Base-by-base conservation (phyloP, 1,140 invertebrate genomes). In the Chironomus striatipennis region DNA sequence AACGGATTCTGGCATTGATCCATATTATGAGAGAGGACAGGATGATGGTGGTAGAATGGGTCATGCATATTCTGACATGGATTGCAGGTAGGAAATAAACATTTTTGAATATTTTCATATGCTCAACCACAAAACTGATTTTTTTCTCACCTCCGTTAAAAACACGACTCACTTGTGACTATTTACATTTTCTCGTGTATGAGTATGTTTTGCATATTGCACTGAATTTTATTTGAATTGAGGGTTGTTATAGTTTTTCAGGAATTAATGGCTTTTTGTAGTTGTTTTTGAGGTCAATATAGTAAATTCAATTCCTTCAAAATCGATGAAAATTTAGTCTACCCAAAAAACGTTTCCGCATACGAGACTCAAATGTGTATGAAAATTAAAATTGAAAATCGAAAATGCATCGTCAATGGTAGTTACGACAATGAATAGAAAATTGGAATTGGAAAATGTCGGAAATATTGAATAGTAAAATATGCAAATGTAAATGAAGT, bases 21-120 rank as follows among this genome's bases (percentile, higher is more conserved):
- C 43, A 42, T 75, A 73, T 17, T 73, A 73, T 67, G 75, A 75
- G 9, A 80, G 79, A 0, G 78, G 79, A 74, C 43, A 77, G 12
- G 83, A 73, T 82, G 86, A 18, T 17, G 75, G 12, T 12, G 79
- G 79, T 0, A 78, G 79, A 74, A 67, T 77, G 15, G 83, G 73
- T 82, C 86, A 20, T 20, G 76, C 73, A 2, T 85, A 88, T 79
- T 88, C 86, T 42, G 88, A 86, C 79, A 84, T 83, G 65, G 89
- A 86, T 79, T 86, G 84, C 81, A 88, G 86, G 84, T 85, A 78
- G 64, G 67, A 74, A 73, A 17, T 18, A 42, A 47, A 15, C 6
- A 15, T n/a, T 43, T 12, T 7, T 74, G 17, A n/a, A 20, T 47
- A n/a, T 34, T 34, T 34, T 34, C 24, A 34, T 34, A 34, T 34